These are phyloP conservation scores for Leptoclinus maculatus DNA, from an alignment of 2,797 vertebrate species.

Conservation along the genomic window DNA sequence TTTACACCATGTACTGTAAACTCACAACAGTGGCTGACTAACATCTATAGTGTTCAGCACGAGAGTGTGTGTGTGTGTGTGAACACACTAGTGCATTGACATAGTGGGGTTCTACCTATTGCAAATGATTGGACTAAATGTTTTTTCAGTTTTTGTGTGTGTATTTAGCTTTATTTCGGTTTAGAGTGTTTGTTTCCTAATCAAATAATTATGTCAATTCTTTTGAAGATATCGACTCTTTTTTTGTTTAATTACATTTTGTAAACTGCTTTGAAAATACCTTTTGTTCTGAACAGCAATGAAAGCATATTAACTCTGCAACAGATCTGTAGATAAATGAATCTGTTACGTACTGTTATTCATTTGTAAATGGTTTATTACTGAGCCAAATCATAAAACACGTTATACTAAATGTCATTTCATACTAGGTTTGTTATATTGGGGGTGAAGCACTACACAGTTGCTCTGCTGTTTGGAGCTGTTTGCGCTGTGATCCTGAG, in stretches of 20 bases:
- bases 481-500: neutral
- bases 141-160: neutral
- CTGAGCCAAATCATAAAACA: neutral
- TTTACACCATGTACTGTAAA: constrained; percentile 38
- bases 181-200: neutral
- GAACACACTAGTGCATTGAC: neutral
- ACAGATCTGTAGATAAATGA: neutral
- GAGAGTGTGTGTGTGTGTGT: constrained; percentile 2
- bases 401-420: neutral
- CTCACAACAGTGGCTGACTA: constrained; percentile 14
- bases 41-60: neutral
- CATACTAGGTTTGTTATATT: neutral
- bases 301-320: neutral
- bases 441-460: neutral
- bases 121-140: neutral
- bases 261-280: neutral
- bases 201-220: neutral
- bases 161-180: neutral
- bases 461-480: neutral
- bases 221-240: neutral
- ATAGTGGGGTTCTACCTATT: neutral
- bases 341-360: no score
- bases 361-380: neutral
- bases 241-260: neutral
- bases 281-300: neutral